Evolutionary conservation across 1,140 invertebrate genomes (phyloP).

Genomic region (Lordiphosa mommai): DNA sequence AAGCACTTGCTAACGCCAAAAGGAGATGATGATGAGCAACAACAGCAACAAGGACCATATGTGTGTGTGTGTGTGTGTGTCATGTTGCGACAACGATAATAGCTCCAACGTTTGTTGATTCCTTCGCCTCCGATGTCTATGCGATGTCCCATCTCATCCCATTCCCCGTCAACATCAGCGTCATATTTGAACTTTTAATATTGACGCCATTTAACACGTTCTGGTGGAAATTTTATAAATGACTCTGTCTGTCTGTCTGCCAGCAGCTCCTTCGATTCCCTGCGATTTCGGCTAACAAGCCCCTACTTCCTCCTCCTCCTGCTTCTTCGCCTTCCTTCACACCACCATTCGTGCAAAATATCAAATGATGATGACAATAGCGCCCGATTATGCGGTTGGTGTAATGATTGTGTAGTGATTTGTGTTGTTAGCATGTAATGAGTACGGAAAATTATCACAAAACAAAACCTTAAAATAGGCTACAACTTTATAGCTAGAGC

Average conservation of each 20-base stretch:
- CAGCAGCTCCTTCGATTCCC: conserved; percentile 17
- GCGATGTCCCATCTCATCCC: conserved; percentile 90
- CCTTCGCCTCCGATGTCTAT: conserved; percentile 90
- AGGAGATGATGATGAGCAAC: conserved; percentile 86
- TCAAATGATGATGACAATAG: too few relatives aligned
- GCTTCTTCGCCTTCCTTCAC: too few relatives aligned
- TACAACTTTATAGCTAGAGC: too few relatives aligned
- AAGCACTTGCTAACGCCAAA: conserved; percentile 88
- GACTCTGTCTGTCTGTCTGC: conserved; percentile 58
- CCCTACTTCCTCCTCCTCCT: too few relatives aligned
- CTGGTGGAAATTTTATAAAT: conserved; percentile 86
- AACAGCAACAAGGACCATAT: conserved; percentile 38
- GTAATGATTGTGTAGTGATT: too few relatives aligned
- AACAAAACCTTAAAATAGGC: too few relatives aligned
- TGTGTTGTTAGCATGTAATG: conserved; percentile 1
- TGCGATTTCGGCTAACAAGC: not conserved
- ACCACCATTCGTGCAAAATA: too few relatives aligned
- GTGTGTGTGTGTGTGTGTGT: conserved; percentile 82
- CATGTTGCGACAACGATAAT: conserved; percentile 90
- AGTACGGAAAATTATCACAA: conserved; percentile 13
- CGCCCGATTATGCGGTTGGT: too few relatives aligned
- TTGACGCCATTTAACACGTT: conserved; percentile 93
- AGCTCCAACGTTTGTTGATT: conserved; percentile 90
- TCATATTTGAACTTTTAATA: conserved; percentile 79
- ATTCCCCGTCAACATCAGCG: conserved; percentile 87